These are phyloP conservation scores for Bimastos eiseni DNA, from an alignment of 2,888 invertebrate species.

Conservation along the genomic window DNA sequence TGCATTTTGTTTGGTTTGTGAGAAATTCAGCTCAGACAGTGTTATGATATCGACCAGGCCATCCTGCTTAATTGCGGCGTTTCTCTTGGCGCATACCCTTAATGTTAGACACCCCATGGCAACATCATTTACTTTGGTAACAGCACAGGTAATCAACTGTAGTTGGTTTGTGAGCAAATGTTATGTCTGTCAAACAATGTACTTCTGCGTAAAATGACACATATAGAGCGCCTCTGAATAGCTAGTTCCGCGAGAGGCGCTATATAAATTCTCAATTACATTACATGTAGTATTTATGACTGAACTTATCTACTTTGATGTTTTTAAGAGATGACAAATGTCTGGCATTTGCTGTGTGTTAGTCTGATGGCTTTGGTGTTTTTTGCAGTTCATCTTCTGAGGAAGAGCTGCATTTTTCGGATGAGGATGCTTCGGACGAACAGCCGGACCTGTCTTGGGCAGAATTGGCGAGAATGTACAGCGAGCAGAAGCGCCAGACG, in stretches of 20 bases:
- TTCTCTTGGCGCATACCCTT: neutral
- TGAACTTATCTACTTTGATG: neutral
- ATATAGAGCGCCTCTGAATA: no score
- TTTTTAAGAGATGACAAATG: neutral
- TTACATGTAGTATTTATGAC: no score
- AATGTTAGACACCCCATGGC: neutral
- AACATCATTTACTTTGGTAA: neutral
- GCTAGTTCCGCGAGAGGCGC: no score
- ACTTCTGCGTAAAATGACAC: no score
- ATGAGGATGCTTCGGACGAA: slow-evolving; percentile 40
- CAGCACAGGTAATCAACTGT: neutral
- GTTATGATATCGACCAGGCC: neutral
- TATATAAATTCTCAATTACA: no score
- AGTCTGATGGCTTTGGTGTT: neutral
- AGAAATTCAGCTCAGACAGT: neutral
- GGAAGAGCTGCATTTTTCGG: slow-evolving; percentile 42
- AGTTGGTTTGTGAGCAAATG: no score
- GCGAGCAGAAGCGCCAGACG: neutral
- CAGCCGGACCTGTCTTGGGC: slow-evolving; percentile 41
- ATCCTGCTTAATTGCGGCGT: neutral
- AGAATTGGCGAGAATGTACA: slow-evolving; percentile 32
- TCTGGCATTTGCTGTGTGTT: neutral
- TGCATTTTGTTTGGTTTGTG: neutral
- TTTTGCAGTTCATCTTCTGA: slow-evolving; percentile 39
- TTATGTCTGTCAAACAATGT: no score